Evolutionary conservation across 1,140 invertebrate genomes (phyloP).

Genomic region (Pseudobourletiella spinata): DNA sequence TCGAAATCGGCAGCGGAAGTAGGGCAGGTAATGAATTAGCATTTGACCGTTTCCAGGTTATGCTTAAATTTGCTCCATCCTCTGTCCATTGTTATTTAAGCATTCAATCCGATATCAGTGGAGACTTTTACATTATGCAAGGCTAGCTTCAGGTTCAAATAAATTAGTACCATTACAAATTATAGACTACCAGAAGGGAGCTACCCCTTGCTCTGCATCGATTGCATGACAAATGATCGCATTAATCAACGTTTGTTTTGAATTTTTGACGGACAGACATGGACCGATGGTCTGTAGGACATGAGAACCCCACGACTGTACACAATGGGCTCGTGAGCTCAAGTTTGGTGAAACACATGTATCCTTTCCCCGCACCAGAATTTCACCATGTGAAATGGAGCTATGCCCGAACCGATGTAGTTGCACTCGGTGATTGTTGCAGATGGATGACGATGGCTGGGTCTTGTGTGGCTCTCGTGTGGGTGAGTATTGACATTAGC

Average conservation of each 20-base stretch:
- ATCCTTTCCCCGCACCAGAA: too few relatives aligned
- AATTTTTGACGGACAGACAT: too few relatives aligned
- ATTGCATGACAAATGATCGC: neutral
- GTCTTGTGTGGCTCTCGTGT: too few relatives aligned
- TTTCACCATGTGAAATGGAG: too few relatives aligned
- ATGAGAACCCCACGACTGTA: too few relatives aligned
- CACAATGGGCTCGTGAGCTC: too few relatives aligned
- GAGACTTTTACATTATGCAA: neutral
- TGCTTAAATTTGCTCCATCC: slow-evolving; percentile 1
- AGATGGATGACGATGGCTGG: too few relatives aligned
- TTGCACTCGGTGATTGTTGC: too few relatives aligned
- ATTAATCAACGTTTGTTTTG: neutral
- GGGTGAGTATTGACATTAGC: too few relatives aligned
- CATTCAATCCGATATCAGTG: neutral
- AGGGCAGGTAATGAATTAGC: neutral
- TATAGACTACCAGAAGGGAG: neutral
- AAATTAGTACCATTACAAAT: neutral
- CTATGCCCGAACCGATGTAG: too few relatives aligned
- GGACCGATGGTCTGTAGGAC: neutral
- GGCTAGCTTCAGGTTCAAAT: neutral
- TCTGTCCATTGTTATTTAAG: neutral
- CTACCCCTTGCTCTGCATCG: neutral
- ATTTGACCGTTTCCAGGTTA: neutral
- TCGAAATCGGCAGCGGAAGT: neutral
- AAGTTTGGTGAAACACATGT: too few relatives aligned